Evolutionary conservation across 2,113 vertebrate species (phyloP).

Genomic region (Catharus minimus): DNA sequence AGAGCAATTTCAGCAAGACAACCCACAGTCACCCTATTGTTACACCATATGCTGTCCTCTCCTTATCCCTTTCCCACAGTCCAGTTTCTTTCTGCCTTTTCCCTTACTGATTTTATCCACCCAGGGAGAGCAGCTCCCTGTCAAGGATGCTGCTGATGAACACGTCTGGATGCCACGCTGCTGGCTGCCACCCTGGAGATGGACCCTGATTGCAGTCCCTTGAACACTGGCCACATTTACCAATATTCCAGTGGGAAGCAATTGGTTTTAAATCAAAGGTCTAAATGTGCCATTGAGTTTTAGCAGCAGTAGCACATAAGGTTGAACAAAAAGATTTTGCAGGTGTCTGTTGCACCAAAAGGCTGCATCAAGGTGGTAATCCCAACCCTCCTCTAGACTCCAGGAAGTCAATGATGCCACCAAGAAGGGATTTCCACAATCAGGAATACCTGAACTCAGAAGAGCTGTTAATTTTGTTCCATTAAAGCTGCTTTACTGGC

Average conservation of each 20-base stretch:
- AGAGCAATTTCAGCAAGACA: background rate
- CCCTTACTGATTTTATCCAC: background rate
- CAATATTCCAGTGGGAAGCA: background rate
- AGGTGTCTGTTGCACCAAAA: background rate
- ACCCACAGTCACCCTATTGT: background rate
- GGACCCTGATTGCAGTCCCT: background rate
- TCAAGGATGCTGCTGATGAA: background rate
- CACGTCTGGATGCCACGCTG: rapidly evolving
- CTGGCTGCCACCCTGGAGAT: background rate
- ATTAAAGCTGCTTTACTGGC: background rate
- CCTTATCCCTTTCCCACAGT: background rate
- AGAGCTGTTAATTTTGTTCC: background rate
- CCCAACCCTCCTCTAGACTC: background rate
- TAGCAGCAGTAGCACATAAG: background rate
- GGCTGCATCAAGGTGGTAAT: rapidly evolving
- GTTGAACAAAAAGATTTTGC: background rate
- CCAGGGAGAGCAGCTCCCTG: background rate
- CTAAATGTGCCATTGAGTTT: background rate
- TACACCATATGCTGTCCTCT: background rate
- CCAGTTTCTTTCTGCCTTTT: background rate
- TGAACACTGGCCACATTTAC: background rate
- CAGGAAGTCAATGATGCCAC: background rate
- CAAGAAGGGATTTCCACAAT: background rate
- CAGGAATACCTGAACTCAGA: background rate
- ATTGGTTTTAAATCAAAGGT: background rate